Evolutionary conservation across 2,113 vertebrate species (phyloP).

Genomic region (Crotophaga sulcirostris): DNA sequence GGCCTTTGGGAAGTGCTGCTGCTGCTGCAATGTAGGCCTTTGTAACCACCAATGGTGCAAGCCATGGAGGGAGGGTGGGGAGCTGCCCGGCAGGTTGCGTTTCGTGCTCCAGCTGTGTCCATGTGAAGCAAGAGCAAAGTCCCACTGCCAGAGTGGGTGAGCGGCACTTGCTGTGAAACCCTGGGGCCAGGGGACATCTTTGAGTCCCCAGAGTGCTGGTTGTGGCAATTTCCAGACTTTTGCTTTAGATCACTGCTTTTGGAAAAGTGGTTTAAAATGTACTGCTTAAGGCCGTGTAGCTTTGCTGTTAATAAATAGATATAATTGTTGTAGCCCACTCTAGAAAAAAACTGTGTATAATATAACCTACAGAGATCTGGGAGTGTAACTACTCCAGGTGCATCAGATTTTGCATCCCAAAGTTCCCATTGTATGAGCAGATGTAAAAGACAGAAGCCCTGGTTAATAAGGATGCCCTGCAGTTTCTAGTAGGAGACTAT

Average conservation of each 20-base stretch:
- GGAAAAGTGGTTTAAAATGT: background rate
- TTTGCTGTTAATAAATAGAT: background rate
- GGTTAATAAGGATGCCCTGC: background rate
- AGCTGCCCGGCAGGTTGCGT: background rate
- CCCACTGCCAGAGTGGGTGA: background rate
- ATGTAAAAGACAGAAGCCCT: background rate
- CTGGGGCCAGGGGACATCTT: accelerated
- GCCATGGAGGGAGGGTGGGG: background rate
- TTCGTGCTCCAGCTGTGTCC: background rate
- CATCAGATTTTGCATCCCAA: background rate
- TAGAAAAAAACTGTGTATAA: accelerated
- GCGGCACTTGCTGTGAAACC: background rate
- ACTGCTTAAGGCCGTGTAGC: background rate
- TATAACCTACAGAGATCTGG: background rate
- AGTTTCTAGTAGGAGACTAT: background rate
- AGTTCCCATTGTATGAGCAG: background rate
- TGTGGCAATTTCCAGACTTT: background rate
- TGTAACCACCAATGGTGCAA: background rate
- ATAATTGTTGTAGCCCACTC: background rate
- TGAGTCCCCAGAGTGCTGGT: background rate
- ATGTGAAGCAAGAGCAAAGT: background rate
- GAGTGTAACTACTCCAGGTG: background rate
- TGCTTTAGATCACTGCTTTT: background rate
- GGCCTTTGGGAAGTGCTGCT: background rate
- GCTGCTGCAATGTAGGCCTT: background rate